Evolutionary conservation across 2,113 vertebrate genomes (phyloP).

Genomic region (Macaca fascicularis): DNA sequence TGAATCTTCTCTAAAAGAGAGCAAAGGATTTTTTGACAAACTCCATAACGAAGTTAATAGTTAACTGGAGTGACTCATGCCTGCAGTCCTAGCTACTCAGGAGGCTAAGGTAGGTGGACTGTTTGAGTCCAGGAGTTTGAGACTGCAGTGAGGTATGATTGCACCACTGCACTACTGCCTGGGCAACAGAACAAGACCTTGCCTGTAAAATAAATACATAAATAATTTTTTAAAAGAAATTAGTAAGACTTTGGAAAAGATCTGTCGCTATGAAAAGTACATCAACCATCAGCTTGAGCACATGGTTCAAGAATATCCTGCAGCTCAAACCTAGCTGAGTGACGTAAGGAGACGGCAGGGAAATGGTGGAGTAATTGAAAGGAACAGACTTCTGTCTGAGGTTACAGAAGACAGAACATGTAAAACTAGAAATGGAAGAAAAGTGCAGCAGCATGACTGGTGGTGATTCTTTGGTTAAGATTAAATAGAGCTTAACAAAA

Average conservation of each 20-base stretch:
- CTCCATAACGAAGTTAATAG: conserved; percentile 84
- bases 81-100: too few relatives aligned
- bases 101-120: too few relatives aligned
- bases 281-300: conserved; percentile 95
- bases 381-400: conserved; percentile 92
- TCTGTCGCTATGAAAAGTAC: conserved; percentile 96
- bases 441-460: conserved; percentile 98
- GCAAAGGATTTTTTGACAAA: conserved; percentile 93
- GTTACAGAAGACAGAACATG: conserved; percentile 96
- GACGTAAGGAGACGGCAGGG: conserved; percentile 91
- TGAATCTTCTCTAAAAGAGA: conserved; percentile 92
- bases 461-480: conserved; percentile 95
- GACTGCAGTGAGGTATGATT: too few relatives aligned
- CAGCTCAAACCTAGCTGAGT: conserved; percentile 91
- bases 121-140: too few relatives aligned
- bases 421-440: conserved; percentile 98
- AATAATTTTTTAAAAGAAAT: conserved; percentile 83
- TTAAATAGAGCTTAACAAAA: conserved; percentile 96
- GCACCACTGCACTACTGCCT: too few relatives aligned
- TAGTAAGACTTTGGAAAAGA: conserved; percentile 94
- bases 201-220: too few relatives aligned
- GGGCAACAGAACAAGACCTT: too few relatives aligned
- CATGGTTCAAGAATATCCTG: conserved; percentile 93
- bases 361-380: conserved; percentile 93
- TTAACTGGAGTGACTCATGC: too few relatives aligned